Base-by-base conservation (phyloP, 2,888 invertebrate genomes). In the Arrhopalites spinosus region DNA sequence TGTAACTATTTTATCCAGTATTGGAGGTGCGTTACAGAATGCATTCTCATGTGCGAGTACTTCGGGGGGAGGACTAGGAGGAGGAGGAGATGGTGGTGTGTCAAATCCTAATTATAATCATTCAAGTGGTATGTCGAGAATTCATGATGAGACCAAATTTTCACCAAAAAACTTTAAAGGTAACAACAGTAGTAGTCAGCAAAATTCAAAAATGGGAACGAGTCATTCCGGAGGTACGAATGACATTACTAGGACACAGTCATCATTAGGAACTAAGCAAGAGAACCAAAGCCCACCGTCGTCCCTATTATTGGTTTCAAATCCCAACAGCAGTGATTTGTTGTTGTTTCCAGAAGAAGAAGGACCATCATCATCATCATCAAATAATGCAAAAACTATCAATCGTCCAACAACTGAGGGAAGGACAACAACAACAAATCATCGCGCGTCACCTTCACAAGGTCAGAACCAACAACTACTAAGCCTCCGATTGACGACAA, bases 131-230 rank as follows among this genome's bases (percentile, higher is more conserved):
- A 71, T 79, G 56, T 78, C 78, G 50, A 79, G 78, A 78, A 77
- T 78, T 63, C 78, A 77, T 64, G 80, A 79, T 59, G 74, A 78
- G 74, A 77, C 79, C 63, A 72, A 78, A 73, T 77, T 77, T 77
- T 61, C 73, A 23, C 23, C 78, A 73, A 78, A 77, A 75, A 77
- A 23, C 59, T 74, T 78, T 25, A 78, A 79, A 75, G 78, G 77
- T 73, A 75, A 75, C 20, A 20, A 59, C 8, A 59, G 59, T 59
- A 76, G 67, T 66, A 67, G 74, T 74, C 74, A 79, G 71, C 77
- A 78, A 53, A 79, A 77, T 78, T 77, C 75, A 64, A 80, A 80
- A 69, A 71, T 74, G 74, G 79, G 77, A 77, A 81, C 80, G 63
- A 79, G 66, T 73, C 66, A 73, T 66, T 73, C 73, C 73, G 47